Evolutionary conservation across 1,140 invertebrate genomes (phyloP).

Genomic region (Musca vetustissima): DNA sequence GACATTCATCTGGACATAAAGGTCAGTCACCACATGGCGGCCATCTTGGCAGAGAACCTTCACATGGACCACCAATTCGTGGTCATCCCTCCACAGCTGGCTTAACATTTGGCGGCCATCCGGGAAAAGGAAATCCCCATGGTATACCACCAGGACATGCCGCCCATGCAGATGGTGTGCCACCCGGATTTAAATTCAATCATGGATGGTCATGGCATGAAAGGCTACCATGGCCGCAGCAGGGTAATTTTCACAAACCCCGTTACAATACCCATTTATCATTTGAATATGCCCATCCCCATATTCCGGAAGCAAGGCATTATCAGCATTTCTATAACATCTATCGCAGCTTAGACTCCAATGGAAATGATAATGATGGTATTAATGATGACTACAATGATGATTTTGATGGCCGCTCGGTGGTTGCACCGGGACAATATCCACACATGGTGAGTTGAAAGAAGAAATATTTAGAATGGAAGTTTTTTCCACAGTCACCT

Average conservation of each 20-base stretch:
- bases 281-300: not conserved
- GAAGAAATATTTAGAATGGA: not conserved
- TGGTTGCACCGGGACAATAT: conserved; percentile 42
- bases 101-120: too few species aligned
- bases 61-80: too few species aligned
- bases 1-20: too few species aligned
- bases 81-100: too few species aligned
- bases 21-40: too few species aligned
- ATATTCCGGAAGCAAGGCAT: not conserved
- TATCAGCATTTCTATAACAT: conserved; percentile 34
- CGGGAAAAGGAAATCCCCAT: too few species aligned
- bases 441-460: conserved; percentile 37
- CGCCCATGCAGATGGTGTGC: too few species aligned
- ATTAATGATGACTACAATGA: conserved; percentile 36
- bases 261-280: too few species aligned
- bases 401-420: conserved; percentile 41
- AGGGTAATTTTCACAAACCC: too few species aligned
- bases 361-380: not conserved
- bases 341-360: not conserved
- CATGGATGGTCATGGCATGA: not conserved
- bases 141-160: too few species aligned
- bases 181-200: not conserved
- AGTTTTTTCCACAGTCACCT: too few species aligned
- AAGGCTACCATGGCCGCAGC: not conserved
- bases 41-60: too few species aligned